Evolutionary conservation across 2,888 invertebrate species (phyloP), one percentile per base, ranked within the genome.

Genomic region (Phoenoteleia sp.): DNA sequence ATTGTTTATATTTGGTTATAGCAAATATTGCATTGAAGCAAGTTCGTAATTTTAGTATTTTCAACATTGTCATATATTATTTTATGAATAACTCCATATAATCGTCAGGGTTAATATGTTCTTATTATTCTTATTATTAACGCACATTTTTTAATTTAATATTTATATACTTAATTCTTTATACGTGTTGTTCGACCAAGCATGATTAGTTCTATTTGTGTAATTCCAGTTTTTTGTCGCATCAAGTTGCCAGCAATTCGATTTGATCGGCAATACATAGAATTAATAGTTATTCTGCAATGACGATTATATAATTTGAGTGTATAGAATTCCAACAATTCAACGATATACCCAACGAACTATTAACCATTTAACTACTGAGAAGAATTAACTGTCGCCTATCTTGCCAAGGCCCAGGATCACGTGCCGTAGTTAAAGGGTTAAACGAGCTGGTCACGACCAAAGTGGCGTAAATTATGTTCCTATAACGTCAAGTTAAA

Each of bases 321-420:
- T 54, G 42, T 60, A 67, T 52, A 45, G 62, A 52, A 67, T 74
- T 58, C 39, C 15, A 60, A 54, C 81, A 52, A 69, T 74, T 69
- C 36, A 42, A 23, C 67, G 27, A 83, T 79, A 74, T 47, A 66
- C 23, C 64, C 13, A 76, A 76, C 71, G 71, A 66, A 52, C 80
- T 76, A 76, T 81, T 80, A 80, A 80, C 33, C 66, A 47, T 84
- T 84, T 81, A 76, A 84, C 76, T 84, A 29, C 66, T 54, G 49
- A 76, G 72, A 84, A 84, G 84, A 84, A 84, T 81, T 81, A 84
- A 80, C 80, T 72, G 71, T 62, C 71, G 76, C 76, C 23, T 84
- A 84, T 76, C 84, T 75, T 75, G 69, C 64, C 67, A 80, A 71
- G 82, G 71, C 58, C 71, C 52, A 66, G 66, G 45, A 84, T 84